Evolutionary conservation across 2,797 vertebrate species (phyloP).

Genomic region (Lacerta viridis): DNA sequence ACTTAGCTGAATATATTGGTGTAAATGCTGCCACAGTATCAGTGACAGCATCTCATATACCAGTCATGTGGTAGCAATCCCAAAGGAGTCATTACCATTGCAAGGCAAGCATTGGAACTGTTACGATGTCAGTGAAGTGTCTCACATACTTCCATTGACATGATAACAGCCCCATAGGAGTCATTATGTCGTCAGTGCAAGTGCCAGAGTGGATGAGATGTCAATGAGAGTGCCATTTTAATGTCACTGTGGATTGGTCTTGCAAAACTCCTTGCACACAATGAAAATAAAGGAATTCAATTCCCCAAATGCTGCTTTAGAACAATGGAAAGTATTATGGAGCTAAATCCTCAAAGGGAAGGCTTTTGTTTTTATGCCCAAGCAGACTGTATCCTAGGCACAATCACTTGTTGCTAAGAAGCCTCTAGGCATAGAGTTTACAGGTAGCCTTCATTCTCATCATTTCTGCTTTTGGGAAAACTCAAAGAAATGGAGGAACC

Average conservation of each 20-base stretch:
- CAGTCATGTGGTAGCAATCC: constrained; percentile 26
- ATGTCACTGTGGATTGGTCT: constrained; percentile 35
- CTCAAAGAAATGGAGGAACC: background rate
- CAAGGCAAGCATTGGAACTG: constrained; percentile 46
- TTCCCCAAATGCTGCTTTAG: constrained; percentile 6
- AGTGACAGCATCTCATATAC: constrained; percentile 18
- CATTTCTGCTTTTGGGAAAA: background rate
- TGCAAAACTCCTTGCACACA: background rate
- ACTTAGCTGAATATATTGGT: constrained; percentile 23
- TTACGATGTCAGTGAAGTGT: constrained; percentile 68
- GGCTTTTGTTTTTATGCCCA: background rate
- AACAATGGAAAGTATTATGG: constrained; percentile 14
- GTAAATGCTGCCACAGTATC: constrained; percentile 41
- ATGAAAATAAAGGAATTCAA: constrained; percentile 58
- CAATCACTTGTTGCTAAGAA: constrained; percentile 2
- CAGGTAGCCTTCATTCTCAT: constrained; percentile 1
- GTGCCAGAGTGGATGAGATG: constrained; percentile 48
- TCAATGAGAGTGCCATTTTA: constrained; percentile 60
- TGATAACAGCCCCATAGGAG: constrained; percentile 61
- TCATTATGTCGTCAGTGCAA: constrained; percentile 41
- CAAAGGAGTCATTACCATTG: constrained; percentile 43
- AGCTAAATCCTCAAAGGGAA: constrained; percentile 4
- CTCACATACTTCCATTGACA: constrained; percentile 51
- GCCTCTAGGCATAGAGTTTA: background rate
- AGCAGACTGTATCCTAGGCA: background rate